Percentiles rank a stretch among this genome's conserved stretches.
Conservation (phyloP, 1,140 invertebrate genomes). For the Drosophila truncata region DNA sequence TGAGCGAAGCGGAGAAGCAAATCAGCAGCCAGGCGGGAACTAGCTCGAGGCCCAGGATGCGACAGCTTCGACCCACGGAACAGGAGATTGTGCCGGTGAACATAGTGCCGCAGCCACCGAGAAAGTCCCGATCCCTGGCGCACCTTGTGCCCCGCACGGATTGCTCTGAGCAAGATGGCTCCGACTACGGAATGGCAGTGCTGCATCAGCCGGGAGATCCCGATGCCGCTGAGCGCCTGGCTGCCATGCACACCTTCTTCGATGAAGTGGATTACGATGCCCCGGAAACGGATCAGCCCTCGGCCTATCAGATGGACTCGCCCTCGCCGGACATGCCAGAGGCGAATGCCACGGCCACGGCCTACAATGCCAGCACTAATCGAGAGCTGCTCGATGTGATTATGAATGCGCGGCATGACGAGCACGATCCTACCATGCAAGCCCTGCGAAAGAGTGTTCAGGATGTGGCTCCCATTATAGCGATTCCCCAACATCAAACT, state of each 20-base stretch:
- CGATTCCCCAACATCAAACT: constrained; percentile 1
- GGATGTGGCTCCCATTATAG: constrained; percentile 3
- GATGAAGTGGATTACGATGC: constrained; percentile 85
- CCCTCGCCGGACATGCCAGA: constrained; percentile 85
- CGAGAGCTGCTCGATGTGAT: constrained; percentile 87
- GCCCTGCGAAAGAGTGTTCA: constrained; percentile 80
- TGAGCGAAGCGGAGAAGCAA: constrained; percentile 93
- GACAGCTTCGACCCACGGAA: constrained; percentile 75
- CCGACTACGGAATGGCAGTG: constrained; percentile 77
- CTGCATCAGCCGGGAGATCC: constrained; percentile 61
- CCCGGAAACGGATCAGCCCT: constrained; percentile 87
- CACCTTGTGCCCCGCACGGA: constrained; percentile 85
- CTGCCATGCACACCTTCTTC: constrained; percentile 77
- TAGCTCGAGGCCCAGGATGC: constrained; percentile 37
- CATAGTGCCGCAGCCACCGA: constrained; percentile 88
- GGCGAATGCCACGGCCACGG: constrained; percentile 84
- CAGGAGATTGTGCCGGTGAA: constrained; percentile 88
- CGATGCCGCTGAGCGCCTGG: constrained; percentile 62
- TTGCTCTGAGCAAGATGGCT: constrained; percentile 80
- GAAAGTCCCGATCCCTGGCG: constrained; percentile 87
- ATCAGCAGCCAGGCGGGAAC: constrained; percentile 82
- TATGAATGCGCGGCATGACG: constrained; percentile 86
- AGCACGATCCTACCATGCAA: constrained; percentile 83
- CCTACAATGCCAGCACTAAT: constrained; percentile 86
- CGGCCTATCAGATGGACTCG: constrained; percentile 58